A percentile compares a stretch with the other conserved stretches of the same genome.
Conservation (phyloP, 2,113 vertebrate genomes). For the Calyptomena viridis region DNA sequence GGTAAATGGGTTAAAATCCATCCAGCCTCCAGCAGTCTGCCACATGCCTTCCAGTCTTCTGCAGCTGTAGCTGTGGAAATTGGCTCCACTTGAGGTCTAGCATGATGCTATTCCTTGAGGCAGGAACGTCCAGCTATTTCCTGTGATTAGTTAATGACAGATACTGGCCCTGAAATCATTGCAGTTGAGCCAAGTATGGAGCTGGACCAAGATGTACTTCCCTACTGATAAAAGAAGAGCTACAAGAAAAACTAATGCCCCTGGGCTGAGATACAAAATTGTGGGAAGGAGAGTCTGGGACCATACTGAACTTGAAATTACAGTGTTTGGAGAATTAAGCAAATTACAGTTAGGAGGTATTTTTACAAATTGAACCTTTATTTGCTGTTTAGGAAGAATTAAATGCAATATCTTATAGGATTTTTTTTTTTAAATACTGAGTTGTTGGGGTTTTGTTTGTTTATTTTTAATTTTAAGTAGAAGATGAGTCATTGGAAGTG, state of each 20-base stretch:
- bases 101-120: neutral
- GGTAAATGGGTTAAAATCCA: constrained; percentile 5
- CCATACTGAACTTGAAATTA: neutral
- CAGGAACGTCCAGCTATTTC: neutral
- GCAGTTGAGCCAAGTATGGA: neutral
- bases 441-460: neutral
- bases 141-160: neutral
- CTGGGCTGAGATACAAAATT: neutral
- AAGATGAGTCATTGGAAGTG: neutral
- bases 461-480: neutral
- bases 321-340: neutral
- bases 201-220: neutral
- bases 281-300: neutral
- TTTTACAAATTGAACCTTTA: neutral
- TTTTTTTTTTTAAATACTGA: neutral
- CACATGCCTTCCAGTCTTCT: neutral
- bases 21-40: neutral
- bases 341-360: neutral
- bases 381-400: neutral
- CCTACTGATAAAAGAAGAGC: neutral
- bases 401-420: neutral
- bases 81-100: neutral
- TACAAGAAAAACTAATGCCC: neutral
- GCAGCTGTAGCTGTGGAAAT: neutral
- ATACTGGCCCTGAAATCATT: neutral